Evolutionary conservation across 2,888 invertebrate genomes (phyloP).

Genomic region (Yponomeuta malinellus): DNA sequence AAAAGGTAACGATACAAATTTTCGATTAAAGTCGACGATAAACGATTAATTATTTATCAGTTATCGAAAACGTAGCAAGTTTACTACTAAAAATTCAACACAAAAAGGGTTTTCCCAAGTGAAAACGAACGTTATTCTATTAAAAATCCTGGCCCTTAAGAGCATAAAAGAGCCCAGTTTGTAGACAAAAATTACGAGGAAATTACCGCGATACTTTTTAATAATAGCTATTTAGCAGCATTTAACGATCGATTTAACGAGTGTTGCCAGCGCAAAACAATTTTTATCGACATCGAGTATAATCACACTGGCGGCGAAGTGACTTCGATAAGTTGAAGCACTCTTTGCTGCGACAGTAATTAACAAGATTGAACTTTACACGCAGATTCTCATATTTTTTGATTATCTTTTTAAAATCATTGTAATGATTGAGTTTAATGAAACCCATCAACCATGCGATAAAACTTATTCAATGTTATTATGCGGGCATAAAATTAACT

Average conservation of each 20-base stretch:
- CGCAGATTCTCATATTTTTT: no score
- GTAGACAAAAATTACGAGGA: conserved; percentile 21
- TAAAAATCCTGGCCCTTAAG: conserved; percentile 1
- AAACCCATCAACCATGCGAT: no score
- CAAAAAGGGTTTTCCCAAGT: neutral
- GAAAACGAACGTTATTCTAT: neutral
- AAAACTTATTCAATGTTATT: no score
- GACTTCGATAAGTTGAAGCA: conserved; percentile 18
- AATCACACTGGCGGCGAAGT: conserved; percentile 18
- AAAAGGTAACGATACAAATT: no score
- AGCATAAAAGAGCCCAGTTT: conserved; percentile 12
- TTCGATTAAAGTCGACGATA: no score
- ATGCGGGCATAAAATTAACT: no score
- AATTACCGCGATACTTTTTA: conserved; percentile 21
- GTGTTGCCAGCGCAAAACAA: conserved; percentile 22
- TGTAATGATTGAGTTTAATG: no score
- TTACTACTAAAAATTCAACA: neutral
- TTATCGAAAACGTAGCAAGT: neutral
- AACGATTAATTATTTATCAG: no score
- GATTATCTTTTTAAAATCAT: no score
- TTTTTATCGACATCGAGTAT: conserved; percentile 20
- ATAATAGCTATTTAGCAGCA: conserved; percentile 21
- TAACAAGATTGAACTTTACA: conserved; percentile 11
- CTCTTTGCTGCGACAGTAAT: neutral
- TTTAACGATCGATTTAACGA: conserved; percentile 23